Base-by-base conservation (phyloP, 2,797 vertebrate genomes). In the Sebastes goodei region DNA sequence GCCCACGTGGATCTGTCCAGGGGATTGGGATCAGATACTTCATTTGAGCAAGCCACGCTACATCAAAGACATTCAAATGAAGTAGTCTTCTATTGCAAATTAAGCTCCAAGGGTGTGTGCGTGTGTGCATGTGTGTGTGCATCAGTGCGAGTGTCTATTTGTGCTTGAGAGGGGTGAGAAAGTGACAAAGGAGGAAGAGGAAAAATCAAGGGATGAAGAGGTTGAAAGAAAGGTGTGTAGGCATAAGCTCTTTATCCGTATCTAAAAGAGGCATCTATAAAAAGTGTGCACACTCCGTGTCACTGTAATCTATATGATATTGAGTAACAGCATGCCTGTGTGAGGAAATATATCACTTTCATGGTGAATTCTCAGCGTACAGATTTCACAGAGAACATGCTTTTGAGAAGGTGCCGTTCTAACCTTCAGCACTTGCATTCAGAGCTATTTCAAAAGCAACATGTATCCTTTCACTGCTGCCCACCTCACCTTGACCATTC, bases 51-150 rank as follows among this genome's bases (percentile, higher is more conserved):
- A 94, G 93, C 90, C 88, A 90, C 77, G 83, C 87, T 84, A 93
- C 92, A 93, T 94, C 94, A 95, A 95, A 95, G 91, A 84, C 89
- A 93, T 93, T 94, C 92, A 94, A 94, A 93, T 94, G 83, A 94
- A 94, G 91, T 77, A 88, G 92, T 93, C 90, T 89, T 91, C 89
- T 91, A 86, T 91, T 93, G 91, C 91, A 93, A 93, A 94, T 94
- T 91, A 94, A 92, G 88, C 93, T 93, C 91, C 80, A 84, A 90
- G 90, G 89, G 86, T 60, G 79, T n/a, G 74, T 57, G 79, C 20
- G 73, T 57, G 74, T 57, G 74, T 69, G 74, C 33, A 67, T 63
- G 69, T 60, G 57, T 46, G 60, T 49, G 53, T 60, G 57, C 21
- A 25, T 64, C 52, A 35, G 59, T 63, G 71, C 42, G 57, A 62